These are phyloP conservation scores for Pyrocephalus nanus DNA, from an alignment of 2,797 vertebrate genomes.

Conservation along the genomic window DNA sequence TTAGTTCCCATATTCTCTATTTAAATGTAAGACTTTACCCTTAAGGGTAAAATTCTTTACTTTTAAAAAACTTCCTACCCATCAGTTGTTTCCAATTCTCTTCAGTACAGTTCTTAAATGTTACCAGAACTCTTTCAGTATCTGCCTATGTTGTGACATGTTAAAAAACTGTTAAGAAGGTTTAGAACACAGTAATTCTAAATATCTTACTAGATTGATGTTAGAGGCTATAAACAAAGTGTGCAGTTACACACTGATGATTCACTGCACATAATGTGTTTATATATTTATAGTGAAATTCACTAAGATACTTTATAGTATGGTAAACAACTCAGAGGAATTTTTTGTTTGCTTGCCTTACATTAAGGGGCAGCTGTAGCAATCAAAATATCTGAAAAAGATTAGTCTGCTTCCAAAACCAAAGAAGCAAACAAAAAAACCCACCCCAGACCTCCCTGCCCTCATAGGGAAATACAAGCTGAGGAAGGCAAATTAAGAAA, in stretches of 20 bases:
- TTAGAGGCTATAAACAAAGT: background rate
- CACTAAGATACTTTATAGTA: background rate
- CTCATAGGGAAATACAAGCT: background rate
- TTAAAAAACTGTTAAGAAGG: background rate
- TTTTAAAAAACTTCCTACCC: background rate
- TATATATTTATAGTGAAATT: background rate
- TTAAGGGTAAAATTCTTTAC: background rate
- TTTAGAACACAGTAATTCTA: background rate
- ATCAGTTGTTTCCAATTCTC: background rate
- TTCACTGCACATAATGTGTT: background rate
- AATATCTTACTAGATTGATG: background rate
- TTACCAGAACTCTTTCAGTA: background rate
- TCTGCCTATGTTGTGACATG: background rate
- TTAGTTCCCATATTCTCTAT: background rate
- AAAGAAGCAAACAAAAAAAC: background rate
- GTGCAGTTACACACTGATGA: background rate
- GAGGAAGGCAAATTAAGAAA: background rate
- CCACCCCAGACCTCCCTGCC: background rate
- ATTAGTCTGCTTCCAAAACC: background rate
- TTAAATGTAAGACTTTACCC: background rate
- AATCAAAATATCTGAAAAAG: background rate
- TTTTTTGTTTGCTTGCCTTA: background rate
- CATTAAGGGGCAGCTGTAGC: background rate
- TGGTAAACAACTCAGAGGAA: background rate
- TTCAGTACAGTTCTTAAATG: background rate